Conservation (phyloP, 2,797 vertebrate species). For the Manis javanica region DNA sequence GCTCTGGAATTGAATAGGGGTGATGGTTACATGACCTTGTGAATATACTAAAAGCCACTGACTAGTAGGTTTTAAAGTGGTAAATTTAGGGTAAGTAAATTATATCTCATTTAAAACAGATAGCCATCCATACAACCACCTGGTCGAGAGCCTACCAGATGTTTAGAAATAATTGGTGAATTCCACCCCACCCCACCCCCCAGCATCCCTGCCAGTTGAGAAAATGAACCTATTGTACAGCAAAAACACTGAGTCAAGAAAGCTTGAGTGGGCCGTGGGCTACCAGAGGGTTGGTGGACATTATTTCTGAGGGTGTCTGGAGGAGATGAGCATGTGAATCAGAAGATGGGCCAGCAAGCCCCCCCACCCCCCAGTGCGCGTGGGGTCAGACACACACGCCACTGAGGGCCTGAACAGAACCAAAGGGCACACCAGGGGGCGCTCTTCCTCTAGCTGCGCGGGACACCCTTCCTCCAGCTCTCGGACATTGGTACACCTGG, state of each 20-base stretch:
- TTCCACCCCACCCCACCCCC: not conserved
- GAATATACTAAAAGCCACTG: not conserved
- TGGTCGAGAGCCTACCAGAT: not conserved
- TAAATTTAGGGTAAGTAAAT: not conserved
- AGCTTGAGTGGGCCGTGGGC: not conserved
- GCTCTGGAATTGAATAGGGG: not conserved
- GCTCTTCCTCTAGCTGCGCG: not conserved
- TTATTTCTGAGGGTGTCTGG: not conserved
- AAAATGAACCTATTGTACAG: too few relatives aligned
- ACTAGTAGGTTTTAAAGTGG: not conserved
- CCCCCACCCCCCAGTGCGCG: not conserved
- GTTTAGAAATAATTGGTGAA: not conserved
- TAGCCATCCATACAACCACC: not conserved
- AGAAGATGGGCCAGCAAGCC: too few relatives aligned
- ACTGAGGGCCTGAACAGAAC: not conserved
- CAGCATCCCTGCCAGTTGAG: not conserved
- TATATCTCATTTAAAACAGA: too few relatives aligned
- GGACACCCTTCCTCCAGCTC: not conserved
- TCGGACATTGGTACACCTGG: accelerated
- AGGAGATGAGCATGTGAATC: not conserved
- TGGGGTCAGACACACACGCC: not conserved
- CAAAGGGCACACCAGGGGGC: not conserved
- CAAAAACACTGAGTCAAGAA: not conserved
- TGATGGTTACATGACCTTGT: too few relatives aligned
- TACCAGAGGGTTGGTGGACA: not conserved